phyloP scores from a whole-genome alignment of 2,797 vertebrate genomes.

The Australoheros facetus region DNA sequence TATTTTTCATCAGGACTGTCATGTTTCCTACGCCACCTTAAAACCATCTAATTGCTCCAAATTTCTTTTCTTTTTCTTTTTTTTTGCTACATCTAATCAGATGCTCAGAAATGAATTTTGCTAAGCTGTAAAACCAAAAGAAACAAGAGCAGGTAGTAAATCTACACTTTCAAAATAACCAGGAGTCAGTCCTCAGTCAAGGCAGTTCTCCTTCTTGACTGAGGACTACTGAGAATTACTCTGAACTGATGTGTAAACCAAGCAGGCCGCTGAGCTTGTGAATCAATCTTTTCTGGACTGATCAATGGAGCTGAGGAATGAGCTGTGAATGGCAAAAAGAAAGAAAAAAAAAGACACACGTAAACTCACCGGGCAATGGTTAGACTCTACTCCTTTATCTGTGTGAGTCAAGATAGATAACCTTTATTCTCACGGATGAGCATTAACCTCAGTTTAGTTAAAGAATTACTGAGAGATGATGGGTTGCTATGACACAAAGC shows the following conservation, averaged over 20 bases:
- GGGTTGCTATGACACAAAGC: neutral
- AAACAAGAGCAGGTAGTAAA: constrained; percentile 10
- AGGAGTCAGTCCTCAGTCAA: constrained; percentile 41
- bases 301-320: constrained; percentile 71
- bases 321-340: constrained; percentile 54
- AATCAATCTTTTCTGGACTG: constrained; percentile 78
- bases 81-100: constrained; percentile 11
- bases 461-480: neutral
- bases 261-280: constrained; percentile 68
- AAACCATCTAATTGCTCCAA: constrained; percentile 11
- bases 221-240: constrained; percentile 61
- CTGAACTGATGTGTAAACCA: constrained; percentile 72
- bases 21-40: constrained; percentile 19
- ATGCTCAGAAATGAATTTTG: constrained; percentile 20
- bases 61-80: neutral
- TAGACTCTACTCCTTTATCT: constrained; percentile 42
- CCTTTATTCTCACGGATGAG: constrained; percentile 21
- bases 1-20: constrained; percentile 31
- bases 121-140: neutral
- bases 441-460: constrained; percentile 8
- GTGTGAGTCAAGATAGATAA: constrained; percentile 33
- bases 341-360: neutral
- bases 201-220: constrained; percentile 54
- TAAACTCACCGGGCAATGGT: constrained; percentile 30
- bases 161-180: constrained; percentile 2